phyloP scores from a whole-genome alignment of 2,888 invertebrate genomes.

The Drepanosiphum platanoidis region DNA sequence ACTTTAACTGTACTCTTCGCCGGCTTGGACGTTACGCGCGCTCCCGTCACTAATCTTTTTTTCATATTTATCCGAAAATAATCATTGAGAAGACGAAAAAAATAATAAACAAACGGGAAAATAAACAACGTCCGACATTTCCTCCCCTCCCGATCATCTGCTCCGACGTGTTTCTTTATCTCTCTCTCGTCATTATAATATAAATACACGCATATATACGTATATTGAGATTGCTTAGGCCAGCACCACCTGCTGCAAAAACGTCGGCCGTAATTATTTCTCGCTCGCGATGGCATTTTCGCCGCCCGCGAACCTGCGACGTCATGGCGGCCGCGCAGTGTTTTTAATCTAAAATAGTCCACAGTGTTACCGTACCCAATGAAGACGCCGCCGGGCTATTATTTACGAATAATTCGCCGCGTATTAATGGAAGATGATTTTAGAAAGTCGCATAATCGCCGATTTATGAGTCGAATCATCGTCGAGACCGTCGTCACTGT shows the following conservation, averaged over 20 bases:
- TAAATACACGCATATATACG: not conserved
- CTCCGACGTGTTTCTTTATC: no score
- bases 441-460: conserved; percentile 47
- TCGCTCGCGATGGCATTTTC: conserved; percentile 25
- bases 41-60: not conserved
- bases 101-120: not conserved
- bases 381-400: not conserved
- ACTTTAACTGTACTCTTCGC: no score
- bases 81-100: no score
- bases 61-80: not conserved
- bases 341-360: conserved; percentile 27
- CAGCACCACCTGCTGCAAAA: not conserved
- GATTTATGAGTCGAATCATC: conserved; percentile 32
- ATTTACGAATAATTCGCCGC: not conserved
- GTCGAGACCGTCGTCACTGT: not conserved
- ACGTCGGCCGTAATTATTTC: conserved; percentile 40
- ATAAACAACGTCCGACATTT: not conserved
- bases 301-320: conserved; percentile 20
- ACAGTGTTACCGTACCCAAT: not conserved
- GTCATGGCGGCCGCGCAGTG: conserved; percentile 27
- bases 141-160: not conserved
- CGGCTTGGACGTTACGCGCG: no score
- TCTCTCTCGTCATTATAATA: not conserved
- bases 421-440: conserved; percentile 38
- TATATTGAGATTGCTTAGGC: no score